Base-by-base conservation (phyloP, 2,113 vertebrate genomes). In the Agapornis roseicollis region DNA sequence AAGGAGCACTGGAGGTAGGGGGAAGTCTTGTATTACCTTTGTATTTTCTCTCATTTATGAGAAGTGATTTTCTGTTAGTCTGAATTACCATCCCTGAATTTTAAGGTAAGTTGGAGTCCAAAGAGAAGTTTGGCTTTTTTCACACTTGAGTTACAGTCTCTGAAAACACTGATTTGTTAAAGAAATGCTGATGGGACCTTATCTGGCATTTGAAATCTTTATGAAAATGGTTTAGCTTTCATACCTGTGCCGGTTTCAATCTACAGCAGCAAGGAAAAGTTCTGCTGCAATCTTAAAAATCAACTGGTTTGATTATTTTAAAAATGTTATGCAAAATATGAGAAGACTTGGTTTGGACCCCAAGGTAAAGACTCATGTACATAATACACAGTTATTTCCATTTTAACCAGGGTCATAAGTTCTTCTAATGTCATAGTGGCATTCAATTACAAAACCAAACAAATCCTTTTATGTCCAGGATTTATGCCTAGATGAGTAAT, bases 151-250 rank as follows among this genome's bases (percentile, higher is more conserved):
- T 94, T 89, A 53, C 31, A 82, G 9, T 94, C 11, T 87, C 65
- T 65, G 72, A 76, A 95, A 95, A 77, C 80, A 88, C 88, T 72
- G 33, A 18, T 39, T 94, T 94, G 18, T 86, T 80, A 71, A 85
- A 88, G 52, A 89, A 95, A 80, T 80, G 55, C 33, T 85, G 74
- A 50, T 55, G 90, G 46, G 31, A 16, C n/a, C 31, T 80, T 70
- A 55, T 95, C 79, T 74, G 29, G 33, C 69, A 60, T 84, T 76
- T 89, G 61, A 95, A 89, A 70, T 92, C 80, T 70, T 95, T 70
- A 74, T 87, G 42, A 83, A 63, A 84, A 90, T 47, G 7, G 33
- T 80, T 94, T 89, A 41, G 68, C 69, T 93, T 89, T 93, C 50
- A 37, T 50, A 87, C 83, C 58, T 89, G 29, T 80, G 41, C 50